A percentile compares a stretch with the other conserved stretches of the same genome.
These are phyloP conservation scores for Barbus barbus DNA, from an alignment of 2,113 vertebrate genomes.

Conservation along the genomic window DNA sequence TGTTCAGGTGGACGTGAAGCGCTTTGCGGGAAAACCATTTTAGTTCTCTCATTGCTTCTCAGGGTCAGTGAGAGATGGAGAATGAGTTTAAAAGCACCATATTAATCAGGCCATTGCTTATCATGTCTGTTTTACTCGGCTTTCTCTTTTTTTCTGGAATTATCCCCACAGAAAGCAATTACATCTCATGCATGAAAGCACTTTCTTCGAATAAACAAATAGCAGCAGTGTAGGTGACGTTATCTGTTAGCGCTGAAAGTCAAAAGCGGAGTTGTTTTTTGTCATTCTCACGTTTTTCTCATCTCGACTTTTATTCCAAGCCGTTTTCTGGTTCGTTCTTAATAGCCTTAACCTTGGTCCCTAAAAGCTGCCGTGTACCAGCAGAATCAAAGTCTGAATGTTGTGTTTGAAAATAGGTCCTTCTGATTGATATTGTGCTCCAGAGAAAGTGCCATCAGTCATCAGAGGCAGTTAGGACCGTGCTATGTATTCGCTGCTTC, in stretches of 20 bases:
- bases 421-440: slow-evolving; percentile 51
- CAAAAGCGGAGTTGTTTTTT: slow-evolving; percentile 37
- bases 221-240: slow-evolving; percentile 31
- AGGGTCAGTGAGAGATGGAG: slow-evolving; percentile 61
- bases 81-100: slow-evolving; percentile 14
- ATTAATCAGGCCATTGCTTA: slow-evolving; percentile 28
- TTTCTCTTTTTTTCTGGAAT: slow-evolving; percentile 6
- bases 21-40: slow-evolving; percentile 59
- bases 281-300: slow-evolving; percentile 34
- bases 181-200: slow-evolving; percentile 57
- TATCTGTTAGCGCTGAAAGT: slow-evolving; percentile 22
- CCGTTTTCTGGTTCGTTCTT: slow-evolving; percentile 29
- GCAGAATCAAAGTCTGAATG: slow-evolving; percentile 48
- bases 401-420: slow-evolving; percentile 55
- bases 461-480: slow-evolving; percentile 48
- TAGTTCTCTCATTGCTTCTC: slow-evolving; percentile 66
- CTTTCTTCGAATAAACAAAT: slow-evolving; percentile 54
- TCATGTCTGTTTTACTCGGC: slow-evolving; percentile 13
- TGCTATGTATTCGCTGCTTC: slow-evolving; percentile 52
- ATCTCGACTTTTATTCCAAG: neutral
- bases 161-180: slow-evolving; percentile 52
- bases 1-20: slow-evolving; percentile 77
- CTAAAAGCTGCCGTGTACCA: slow-evolving; percentile 39
- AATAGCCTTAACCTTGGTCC: slow-evolving; percentile 53
- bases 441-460: slow-evolving; percentile 53